Percentiles rank a stretch among this genome's conserved stretches.
Conservation (phyloP, 2,113 vertebrate species). For the Nothobranchius kuhntae region DNA sequence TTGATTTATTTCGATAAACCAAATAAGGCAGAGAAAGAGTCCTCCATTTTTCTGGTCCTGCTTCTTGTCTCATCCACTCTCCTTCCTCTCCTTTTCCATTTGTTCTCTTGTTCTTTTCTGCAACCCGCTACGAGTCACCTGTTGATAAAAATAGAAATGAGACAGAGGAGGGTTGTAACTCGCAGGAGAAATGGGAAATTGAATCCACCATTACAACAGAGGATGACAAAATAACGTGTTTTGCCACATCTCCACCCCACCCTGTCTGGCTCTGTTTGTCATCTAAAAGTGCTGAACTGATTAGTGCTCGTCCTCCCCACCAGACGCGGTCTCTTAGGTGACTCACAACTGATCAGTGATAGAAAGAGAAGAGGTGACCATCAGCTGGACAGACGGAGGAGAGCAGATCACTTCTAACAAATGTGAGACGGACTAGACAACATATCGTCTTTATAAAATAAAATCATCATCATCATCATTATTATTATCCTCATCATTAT, state of each 20-base stretch:
- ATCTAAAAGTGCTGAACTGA: slow-evolving; percentile 59
- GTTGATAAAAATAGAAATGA: slow-evolving; percentile 50
- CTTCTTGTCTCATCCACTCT: slow-evolving; percentile 47
- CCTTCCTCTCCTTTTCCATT: slow-evolving; percentile 35
- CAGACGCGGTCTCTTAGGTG: slow-evolving; percentile 25
- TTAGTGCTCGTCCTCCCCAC: slow-evolving; percentile 49
- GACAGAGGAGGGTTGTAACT: slow-evolving; percentile 35
- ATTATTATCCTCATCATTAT: no score
- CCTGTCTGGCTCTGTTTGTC: slow-evolving; percentile 39
- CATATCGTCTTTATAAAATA: background rate
- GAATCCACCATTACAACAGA: slow-evolving; percentile 42
- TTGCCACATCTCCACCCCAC: slow-evolving; percentile 23
- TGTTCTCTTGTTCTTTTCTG: slow-evolving; percentile 1
- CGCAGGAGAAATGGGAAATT: slow-evolving; percentile 31
- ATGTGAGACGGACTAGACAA: slow-evolving; percentile 17
- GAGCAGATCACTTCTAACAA: slow-evolving; percentile 18
- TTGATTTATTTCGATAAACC: slow-evolving; percentile 41
- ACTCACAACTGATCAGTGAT: slow-evolving; percentile 35
- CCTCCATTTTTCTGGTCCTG: slow-evolving; percentile 37
- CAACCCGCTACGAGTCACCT: slow-evolving; percentile 57
- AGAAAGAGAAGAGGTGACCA: slow-evolving; percentile 23
- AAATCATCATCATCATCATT: no score
- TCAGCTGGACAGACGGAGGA: slow-evolving; percentile 28
- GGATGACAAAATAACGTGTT: slow-evolving; percentile 36
- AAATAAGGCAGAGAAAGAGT: slow-evolving; percentile 11